A percentile compares a stretch with the other conserved stretches of the same genome.
These are phyloP conservation scores for Thymelicus lineola DNA, from an alignment of 2,888 invertebrate species.

Conservation along the genomic window DNA sequence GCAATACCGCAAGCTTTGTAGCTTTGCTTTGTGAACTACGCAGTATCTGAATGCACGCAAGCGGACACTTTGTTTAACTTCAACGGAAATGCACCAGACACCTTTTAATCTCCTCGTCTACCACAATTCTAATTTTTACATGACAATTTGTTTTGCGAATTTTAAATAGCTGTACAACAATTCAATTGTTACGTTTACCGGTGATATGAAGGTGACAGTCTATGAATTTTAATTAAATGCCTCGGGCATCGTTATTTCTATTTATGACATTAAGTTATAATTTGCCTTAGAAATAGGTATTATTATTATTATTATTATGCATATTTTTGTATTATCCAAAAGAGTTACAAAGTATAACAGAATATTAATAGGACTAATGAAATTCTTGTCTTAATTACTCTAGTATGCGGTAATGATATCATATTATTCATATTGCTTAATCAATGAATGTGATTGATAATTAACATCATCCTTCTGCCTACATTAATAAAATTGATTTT, in stretches of 20 bases:
- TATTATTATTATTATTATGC: not conserved
- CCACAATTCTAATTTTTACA: constrained; percentile 15
- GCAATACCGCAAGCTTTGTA: constrained; percentile 66
- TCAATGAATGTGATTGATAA: not conserved
- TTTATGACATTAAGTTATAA: not conserved
- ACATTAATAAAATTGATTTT: not conserved
- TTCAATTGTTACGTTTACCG: constrained; percentile 19
- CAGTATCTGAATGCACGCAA: constrained; percentile 15
- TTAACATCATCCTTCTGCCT: not conserved
- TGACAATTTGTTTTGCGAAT: constrained; percentile 6
- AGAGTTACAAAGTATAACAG: not conserved
- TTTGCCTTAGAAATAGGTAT: not conserved
- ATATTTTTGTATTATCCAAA: not conserved
- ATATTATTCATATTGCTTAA: not conserved
- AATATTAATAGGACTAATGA: not conserved
- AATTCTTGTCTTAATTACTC: not conserved
- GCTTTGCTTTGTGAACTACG: constrained; percentile 52
- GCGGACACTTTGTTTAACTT: constrained; percentile 24
- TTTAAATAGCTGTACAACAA: constrained; percentile 20
- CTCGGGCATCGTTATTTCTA: not conserved
- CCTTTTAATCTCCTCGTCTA: constrained; percentile 23
- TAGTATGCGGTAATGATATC: not conserved
- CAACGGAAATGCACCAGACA: constrained; percentile 33
- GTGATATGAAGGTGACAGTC: constrained; percentile 2
- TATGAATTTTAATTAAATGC: constrained; percentile 14